Conservation (phyloP, 1,140 invertebrate genomes). For the Artemia franciscana region DNA sequence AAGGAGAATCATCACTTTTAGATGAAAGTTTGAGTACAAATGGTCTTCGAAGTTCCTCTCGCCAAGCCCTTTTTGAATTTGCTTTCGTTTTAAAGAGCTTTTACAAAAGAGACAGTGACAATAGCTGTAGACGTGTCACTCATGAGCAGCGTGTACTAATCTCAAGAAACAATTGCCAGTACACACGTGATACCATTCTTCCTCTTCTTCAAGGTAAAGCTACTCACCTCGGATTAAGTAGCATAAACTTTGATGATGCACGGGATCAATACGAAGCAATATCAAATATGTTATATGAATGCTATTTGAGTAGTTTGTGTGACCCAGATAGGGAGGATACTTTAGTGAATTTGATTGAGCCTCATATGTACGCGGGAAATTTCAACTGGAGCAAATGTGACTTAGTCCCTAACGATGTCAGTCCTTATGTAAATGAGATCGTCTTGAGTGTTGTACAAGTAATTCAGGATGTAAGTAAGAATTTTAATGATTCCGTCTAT, state of each 20-base stretch:
- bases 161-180: neutral
- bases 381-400: neutral
- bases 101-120: neutral
- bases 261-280: neutral
- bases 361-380: neutral
- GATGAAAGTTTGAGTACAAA: neutral
- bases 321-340: neutral
- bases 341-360: neutral
- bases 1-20: neutral
- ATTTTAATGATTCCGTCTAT: no score
- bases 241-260: neutral
- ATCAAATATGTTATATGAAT: neutral
- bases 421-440: neutral
- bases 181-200: neutral
- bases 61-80: neutral
- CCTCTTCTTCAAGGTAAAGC: neutral
- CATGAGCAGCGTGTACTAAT: neutral
- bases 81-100: neutral
- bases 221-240: neutral
- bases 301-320: neutral
- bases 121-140: neutral
- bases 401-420: neutral
- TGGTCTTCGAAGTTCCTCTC: neutral
- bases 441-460: neutral
- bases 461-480: neutral